Evolutionary conservation across 2,888 invertebrate species (phyloP).

Genomic region (Glaucopsyche alexis): DNA sequence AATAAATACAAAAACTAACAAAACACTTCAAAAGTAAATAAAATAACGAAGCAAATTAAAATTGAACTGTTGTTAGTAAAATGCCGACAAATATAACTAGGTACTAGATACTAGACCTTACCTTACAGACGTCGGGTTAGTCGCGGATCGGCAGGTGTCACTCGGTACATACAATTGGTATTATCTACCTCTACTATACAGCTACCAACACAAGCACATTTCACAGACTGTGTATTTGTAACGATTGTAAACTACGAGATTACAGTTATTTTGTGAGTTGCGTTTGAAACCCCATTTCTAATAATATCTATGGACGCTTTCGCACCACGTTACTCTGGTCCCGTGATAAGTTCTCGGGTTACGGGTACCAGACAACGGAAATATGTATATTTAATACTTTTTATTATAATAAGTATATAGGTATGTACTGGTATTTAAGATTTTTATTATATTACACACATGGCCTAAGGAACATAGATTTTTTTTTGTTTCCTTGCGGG

Average conservation of each 20-base stretch:
- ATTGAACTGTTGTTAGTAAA: constrained; percentile 50
- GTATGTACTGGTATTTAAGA: too few species aligned
- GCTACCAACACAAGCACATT: not conserved
- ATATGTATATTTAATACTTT: too few species aligned
- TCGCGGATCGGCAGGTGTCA: not conserved
- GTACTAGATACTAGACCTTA: constrained; percentile 7
- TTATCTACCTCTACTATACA: not conserved
- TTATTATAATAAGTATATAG: too few species aligned
- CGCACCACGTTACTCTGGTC: too few species aligned
- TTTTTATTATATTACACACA: too few species aligned
- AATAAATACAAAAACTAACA: not conserved
- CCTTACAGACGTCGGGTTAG: constrained; percentile 10
- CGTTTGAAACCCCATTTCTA: not conserved
- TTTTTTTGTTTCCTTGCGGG: too few species aligned
- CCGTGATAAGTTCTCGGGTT: too few species aligned
- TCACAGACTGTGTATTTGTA: not conserved
- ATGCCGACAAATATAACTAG: constrained; percentile 41
- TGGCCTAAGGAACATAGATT: too few species aligned
- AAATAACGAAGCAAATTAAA: constrained; percentile 47
- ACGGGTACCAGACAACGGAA: too few species aligned
- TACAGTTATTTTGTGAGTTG: not conserved
- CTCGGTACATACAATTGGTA: not conserved
- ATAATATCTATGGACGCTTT: too few species aligned
- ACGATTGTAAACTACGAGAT: not conserved
- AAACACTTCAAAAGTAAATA: constrained; percentile 28